phyloP scores from a whole-genome alignment of 2,113 vertebrate genomes.

The Malurus elegans region DNA sequence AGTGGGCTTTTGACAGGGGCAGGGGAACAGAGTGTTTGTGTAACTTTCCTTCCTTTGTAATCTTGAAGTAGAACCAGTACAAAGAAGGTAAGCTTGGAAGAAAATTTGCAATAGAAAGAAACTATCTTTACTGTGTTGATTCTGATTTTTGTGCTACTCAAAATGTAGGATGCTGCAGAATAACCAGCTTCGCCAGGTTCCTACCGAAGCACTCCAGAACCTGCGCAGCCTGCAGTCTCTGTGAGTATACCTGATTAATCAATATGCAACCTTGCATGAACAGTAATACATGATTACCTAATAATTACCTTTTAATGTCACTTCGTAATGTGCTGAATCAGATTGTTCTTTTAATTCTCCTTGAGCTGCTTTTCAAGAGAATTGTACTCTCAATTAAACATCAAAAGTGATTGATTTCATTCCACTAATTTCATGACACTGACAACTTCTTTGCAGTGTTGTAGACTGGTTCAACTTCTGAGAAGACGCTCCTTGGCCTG shows the following conservation, averaged over 20 bases:
- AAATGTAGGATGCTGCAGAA: constrained; percentile 90
- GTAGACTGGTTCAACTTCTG: not conserved
- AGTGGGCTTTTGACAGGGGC: not conserved
- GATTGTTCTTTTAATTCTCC: not conserved
- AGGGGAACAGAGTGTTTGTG: not conserved
- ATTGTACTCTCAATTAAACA: not conserved
- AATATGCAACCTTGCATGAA: not conserved
- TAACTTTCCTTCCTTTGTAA: not conserved
- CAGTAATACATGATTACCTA: not conserved
- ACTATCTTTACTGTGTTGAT: not conserved
- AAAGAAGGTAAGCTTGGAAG: not conserved
- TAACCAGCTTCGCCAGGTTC: constrained; percentile 87
- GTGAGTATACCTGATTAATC: constrained; percentile 74
- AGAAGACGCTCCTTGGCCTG: not conserved
- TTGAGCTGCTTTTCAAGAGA: constrained; percentile 3
- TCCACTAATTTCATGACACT: not conserved
- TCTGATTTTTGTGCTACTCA: constrained; percentile 8
- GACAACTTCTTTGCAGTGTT: not conserved
- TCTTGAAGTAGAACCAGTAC: not conserved
- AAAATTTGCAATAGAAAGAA: not conserved
- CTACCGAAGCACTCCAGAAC: constrained; percentile 84
- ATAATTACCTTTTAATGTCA: not conserved
- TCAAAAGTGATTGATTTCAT: not conserved
- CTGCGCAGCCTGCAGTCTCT: constrained; percentile 87
- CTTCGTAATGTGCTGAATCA: not conserved